These are phyloP conservation scores for human DNA, from an alignment of 2,113 vertebrate species.

Conservation along the genomic window GRCh38 chr5:143677001-143677500, in stretches of 20 bases:
- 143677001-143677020: constrained; percentile 13
- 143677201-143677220: constrained; percentile 55
- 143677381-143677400: background rate
- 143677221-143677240: constrained; percentile 53
- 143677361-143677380: background rate
- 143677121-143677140: constrained; percentile 48
- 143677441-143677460: background rate
- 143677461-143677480: background rate
- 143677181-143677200: constrained; percentile 58
- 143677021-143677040: constrained; percentile 61
- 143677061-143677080: constrained; percentile 66
- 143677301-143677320: constrained; percentile 21
- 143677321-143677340: background rate
- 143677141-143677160: constrained; percentile 6
- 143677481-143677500: rapidly evolving
- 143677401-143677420: background rate
- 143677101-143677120: constrained; percentile 36
- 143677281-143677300: constrained; percentile 50
- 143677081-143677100: constrained; percentile 33
- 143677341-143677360: background rate
- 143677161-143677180: constrained; percentile 57
- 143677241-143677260: background rate
- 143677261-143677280: constrained; percentile 39
- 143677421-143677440: background rate
- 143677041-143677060: constrained; percentile 57